Evolutionary conservation across 2,888 invertebrate genomes (phyloP).

Genomic region (Drosophila kambysellisi): DNA sequence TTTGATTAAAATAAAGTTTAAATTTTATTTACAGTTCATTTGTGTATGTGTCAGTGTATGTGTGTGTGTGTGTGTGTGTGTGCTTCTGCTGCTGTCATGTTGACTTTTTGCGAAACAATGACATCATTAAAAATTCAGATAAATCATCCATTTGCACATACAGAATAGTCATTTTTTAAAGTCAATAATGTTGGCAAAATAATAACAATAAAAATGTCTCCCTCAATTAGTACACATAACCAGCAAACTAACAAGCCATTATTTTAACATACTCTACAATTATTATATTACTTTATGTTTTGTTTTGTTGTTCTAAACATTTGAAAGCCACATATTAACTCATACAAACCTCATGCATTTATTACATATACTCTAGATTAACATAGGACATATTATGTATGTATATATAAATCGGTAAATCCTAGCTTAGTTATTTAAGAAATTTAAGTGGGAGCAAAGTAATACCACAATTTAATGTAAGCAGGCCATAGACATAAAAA

Average conservation of each 20-base stretch:
- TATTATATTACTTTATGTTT: conserved; percentile 6
- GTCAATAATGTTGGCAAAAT: conserved; percentile 35
- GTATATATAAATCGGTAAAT: conserved; percentile 10
- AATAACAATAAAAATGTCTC: conserved; percentile 27
- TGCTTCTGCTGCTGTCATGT: conserved; percentile 44
- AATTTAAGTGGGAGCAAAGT: conserved; percentile 35
- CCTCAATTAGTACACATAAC: conserved; percentile 38
- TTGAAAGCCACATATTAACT: conserved; percentile 6
- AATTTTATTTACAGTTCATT: conserved; percentile 54
- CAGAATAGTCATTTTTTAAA: conserved; percentile 40
- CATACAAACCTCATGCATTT: conserved; percentile 22
- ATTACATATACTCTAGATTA: conserved; percentile 22
- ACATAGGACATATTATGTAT: conserved; percentile 34
- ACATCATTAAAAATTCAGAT: conserved; percentile 60
- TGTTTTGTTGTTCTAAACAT: not conserved
- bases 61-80: conserved; percentile 1
- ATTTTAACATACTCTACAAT: conserved; percentile 15
- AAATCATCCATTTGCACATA: conserved; percentile 44
- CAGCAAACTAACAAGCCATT: conserved; percentile 10
- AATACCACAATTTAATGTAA: conserved; percentile 50
- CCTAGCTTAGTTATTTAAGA: conserved; percentile 63
- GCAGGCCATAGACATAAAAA: conserved; percentile 52
- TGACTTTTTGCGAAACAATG: conserved; percentile 58
- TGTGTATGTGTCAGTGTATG: conserved; percentile 8
- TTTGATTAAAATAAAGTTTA: conserved; percentile 48